A percentile compares a stretch with the other conserved stretches of the same genome.
These are phyloP conservation scores for Sinocyclocheilus anophthalmus DNA, from an alignment of 2,113 vertebrate species.

Conservation along the genomic window DNA sequence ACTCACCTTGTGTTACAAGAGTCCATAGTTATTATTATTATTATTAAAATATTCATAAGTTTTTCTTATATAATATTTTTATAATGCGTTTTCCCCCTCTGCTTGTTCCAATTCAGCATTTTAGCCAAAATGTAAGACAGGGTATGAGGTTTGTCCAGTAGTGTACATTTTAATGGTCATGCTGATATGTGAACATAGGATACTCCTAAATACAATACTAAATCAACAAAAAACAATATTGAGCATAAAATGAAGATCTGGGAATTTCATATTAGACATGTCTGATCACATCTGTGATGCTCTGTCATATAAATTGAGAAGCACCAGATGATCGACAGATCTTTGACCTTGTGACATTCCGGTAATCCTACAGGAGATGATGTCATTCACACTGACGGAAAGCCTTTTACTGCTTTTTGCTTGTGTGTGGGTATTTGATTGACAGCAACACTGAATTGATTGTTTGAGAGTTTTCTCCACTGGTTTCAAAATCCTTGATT, in stretches of 20 bases:
- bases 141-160: no score
- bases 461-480: slow-evolving; percentile 40
- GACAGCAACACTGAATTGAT: slow-evolving; percentile 37
- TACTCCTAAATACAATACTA: not conserved
- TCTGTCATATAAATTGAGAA: not conserved
- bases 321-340: not conserved
- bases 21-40: not conserved
- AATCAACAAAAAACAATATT: not conserved
- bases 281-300: not conserved
- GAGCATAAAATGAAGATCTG: not conserved
- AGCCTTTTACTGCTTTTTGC: not conserved
- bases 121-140: no score
- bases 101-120: no score
- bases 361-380: slow-evolving; percentile 8
- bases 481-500: slow-evolving; percentile 43
- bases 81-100: no score
- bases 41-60: no score
- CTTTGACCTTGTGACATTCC: slow-evolving; percentile 25
- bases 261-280: not conserved
- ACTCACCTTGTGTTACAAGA: no score
- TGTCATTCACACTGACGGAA: slow-evolving; percentile 17
- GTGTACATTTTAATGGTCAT: no score
- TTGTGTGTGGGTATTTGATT: slow-evolving; percentile 23
- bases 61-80: no score
- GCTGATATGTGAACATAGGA: not conserved